Base-by-base conservation (phyloP, 2,797 vertebrate species). In the Sebastes diploproa region DNA sequence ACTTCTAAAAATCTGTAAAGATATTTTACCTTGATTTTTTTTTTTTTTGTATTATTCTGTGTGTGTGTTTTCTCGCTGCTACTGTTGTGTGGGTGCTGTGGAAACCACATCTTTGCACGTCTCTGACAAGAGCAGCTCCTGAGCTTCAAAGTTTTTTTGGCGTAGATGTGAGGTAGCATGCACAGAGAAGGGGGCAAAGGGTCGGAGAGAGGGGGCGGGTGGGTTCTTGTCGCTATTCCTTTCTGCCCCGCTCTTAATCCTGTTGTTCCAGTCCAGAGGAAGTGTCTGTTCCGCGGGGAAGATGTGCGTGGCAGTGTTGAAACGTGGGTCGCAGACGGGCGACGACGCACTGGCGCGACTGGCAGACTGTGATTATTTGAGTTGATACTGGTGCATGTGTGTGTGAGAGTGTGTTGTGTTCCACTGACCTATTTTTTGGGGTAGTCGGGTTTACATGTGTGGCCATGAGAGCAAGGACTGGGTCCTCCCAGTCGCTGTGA, bases 361-460 rank as follows among this genome's bases (percentile, higher is more conserved):
- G 88, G 71, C 87, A 92, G 86, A 85, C 90, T 85, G 82, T 82
- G 90, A 92, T 92, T 91, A 87, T 91, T 84, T 89, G 82, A 90
- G 82, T 91, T 92, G 86, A 92, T 94, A 89, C 89, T 78, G 79
- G 78, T 85, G 89, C 83, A 75, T 82, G 77, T 77, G 86, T 80
- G 69, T 70, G 6, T 58, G 4, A 85, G 9, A 75, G 64, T 81
- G 67, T 74, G 63, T 93, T 95, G 89, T 95, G 95, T 86, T 95
- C 95, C 92, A 96, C 95, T 96, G 95, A 96, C 95, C 95, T 93
- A 95, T 96, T 96, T 96, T 91, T 65, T 89, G 80, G 78, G 82
- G 76, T 82, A 81, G 87, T 88, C 56, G 78, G 89, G 88, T 92
- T 85, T 91, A 91, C 90, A 91, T 92, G 92, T 91, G 91, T 87